Evolutionary conservation across 2,888 invertebrate species (phyloP).

Genomic region (Xylocampa areola): DNA sequence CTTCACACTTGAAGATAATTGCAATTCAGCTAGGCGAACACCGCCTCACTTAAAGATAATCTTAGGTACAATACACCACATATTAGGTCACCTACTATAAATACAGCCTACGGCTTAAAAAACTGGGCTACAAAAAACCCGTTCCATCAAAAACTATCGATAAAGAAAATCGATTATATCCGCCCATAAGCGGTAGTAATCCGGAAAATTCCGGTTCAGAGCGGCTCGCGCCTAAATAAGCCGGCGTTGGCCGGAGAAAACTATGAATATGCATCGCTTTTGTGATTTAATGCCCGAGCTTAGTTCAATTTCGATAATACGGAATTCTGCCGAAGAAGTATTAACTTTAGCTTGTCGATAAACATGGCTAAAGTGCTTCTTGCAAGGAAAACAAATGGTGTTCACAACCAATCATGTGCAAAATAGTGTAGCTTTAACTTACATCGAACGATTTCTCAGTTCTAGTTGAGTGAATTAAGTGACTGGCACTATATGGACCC

Average conservation of each 20-base stretch:
- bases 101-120: conserved; percentile 42
- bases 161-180: conserved; percentile 61
- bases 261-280: conserved; percentile 63
- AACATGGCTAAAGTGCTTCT: conserved; percentile 23
- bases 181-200: conserved; percentile 58
- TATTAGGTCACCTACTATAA: conserved; percentile 25
- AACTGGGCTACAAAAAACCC: conserved; percentile 46
- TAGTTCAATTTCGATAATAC: conserved; percentile 50
- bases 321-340: conserved; percentile 40
- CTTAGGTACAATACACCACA: neutral
- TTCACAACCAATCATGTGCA: conserved; percentile 26
- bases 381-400: conserved; percentile 34
- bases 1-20: conserved; percentile 26
- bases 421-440: conserved; percentile 21
- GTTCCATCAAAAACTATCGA: conserved; percentile 56
- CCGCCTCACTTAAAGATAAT: conserved; percentile 17
- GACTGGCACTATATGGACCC: conserved; percentile 10
- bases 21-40: conserved; percentile 1
- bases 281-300: conserved; percentile 58
- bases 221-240: conserved; percentile 50
- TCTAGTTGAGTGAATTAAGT: conserved; percentile 25
- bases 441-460: conserved; percentile 32
- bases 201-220: conserved; percentile 57
- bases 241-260: conserved; percentile 44
- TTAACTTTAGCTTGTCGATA: conserved; percentile 22